Evolutionary conservation across 2,113 vertebrate genomes (phyloP), one percentile per base, ranked within the genome.

Genomic region (Tragelaphus buxtoni): DNA sequence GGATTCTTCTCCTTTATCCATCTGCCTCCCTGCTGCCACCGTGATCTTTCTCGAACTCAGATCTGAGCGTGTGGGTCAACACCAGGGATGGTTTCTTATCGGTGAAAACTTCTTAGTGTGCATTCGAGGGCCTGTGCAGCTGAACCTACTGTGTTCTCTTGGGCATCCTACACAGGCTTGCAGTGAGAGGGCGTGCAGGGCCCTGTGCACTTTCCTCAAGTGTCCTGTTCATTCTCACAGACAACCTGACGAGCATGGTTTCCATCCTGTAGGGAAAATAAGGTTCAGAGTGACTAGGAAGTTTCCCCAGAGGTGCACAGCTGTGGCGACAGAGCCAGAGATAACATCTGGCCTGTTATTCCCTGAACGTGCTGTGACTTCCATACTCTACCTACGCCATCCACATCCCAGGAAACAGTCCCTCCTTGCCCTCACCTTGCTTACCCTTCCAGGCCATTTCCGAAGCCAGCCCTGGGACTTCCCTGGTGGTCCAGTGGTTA

Each of bases 41-140:
- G 3, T 7, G 35, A 17, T 63, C 55, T n/a, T 95, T 14, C 61
- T 39, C 22, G 93, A 72, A 74, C 60, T 49, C 56, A 42, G 17
- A n/a, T 55, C 61, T 61, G 42, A 69, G 35, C 65, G 16, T 32
- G 30, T 74, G 39, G 65, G 30, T 39, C 93, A 35, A 72, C 77
- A 74, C 24, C 39, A 60, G 72, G 11, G 47, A 51, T 51, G 49
- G 30, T 1, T 60, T 91, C 72, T 89, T 88, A 35, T 22, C 0
- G 42, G 53, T 20, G 28, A 39, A 47, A 42, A 47, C 12, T 4
- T 85, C 39, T 53, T 22, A 26, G 35, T 7, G 1, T 1, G 7
- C 10, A 4, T 18, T 20, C 1, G 0, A n/a, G 39, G 65, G 39
- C 28, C 69, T 3, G 14, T 4, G 4, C 3, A 0, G 45, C 18